phyloP scores from a whole-genome alignment of 2,888 invertebrate species.

The Nasonovia ribisnigri region DNA sequence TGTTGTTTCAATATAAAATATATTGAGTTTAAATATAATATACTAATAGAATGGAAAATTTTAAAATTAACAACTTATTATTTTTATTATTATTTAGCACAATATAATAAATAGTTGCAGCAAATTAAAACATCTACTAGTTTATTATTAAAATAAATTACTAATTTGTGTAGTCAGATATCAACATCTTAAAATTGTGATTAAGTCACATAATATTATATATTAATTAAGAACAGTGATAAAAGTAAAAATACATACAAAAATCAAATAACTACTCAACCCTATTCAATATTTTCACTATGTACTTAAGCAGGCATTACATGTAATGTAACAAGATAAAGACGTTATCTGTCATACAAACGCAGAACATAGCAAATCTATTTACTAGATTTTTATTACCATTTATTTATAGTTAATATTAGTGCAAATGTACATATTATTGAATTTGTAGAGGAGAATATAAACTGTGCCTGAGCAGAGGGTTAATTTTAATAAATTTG shows the following conservation, averaged over 20 bases:
- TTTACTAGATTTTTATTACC: background rate
- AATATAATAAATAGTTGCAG: background rate
- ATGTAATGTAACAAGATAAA: too few species aligned
- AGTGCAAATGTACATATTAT: background rate
- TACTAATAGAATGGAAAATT: background rate
- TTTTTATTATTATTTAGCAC: background rate
- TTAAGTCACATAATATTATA: background rate
- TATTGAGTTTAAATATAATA: background rate
- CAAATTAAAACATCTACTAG: background rate
- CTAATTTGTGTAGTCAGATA: background rate
- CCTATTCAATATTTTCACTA: background rate
- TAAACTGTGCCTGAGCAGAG: background rate
- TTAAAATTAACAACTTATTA: background rate
- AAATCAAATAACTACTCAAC: background rate
- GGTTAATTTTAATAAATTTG: background rate
- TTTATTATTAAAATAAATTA: background rate
- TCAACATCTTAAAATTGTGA: background rate
- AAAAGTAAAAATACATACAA: background rate
- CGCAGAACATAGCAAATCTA: background rate
- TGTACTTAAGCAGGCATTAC: background rate
- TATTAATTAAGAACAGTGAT: background rate
- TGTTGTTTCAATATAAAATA: background rate
- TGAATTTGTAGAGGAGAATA: background rate
- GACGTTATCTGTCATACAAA: background rate
- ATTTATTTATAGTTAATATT: background rate